phyloP scores from a whole-genome alignment of 2,888 invertebrate genomes.

The Flexamia atlantica region DNA sequence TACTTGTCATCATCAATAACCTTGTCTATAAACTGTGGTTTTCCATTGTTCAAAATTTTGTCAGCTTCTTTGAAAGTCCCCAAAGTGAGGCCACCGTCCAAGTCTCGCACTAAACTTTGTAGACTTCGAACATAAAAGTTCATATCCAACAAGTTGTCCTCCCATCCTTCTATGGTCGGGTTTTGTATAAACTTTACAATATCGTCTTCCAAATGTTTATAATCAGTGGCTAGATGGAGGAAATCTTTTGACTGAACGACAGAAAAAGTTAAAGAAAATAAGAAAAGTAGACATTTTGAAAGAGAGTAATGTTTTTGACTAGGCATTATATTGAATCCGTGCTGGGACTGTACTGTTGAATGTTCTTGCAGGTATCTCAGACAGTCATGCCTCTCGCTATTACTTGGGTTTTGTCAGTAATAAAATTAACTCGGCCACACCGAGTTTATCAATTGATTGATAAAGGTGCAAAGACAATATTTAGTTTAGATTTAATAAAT shows the following conservation, averaged over 20 bases:
- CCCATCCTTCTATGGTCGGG: slow-evolving; percentile 23
- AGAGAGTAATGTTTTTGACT: neutral
- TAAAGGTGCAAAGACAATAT: too few relatives aligned
- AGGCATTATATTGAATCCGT: neutral
- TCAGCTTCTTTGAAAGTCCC: slow-evolving; percentile 47
- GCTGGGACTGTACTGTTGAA: neutral
- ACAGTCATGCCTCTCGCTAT: neutral
- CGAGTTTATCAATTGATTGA: too few relatives aligned
- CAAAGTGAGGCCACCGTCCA: slow-evolving; percentile 28
- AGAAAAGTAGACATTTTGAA: neutral
- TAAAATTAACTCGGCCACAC: neutral
- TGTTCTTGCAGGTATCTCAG: neutral
- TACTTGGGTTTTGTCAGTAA: neutral
- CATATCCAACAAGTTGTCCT: slow-evolving; percentile 50
- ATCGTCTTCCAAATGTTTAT: neutral
- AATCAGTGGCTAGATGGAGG: slow-evolving; percentile 11
- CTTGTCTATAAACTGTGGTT: slow-evolving; percentile 43
- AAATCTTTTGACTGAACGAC: neutral
- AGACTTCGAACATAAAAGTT: slow-evolving; percentile 40
- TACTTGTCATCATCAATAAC: slow-evolving; percentile 43
- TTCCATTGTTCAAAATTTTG: neutral
- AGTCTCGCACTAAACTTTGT: slow-evolving; percentile 36
- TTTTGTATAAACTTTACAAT: slow-evolving; percentile 22
- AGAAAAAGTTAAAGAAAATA: neutral
- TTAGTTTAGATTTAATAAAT: too few relatives aligned